Base-by-base conservation (phyloP, 2,888 invertebrate genomes). In the Zaprionus obscuricornis region DNA sequence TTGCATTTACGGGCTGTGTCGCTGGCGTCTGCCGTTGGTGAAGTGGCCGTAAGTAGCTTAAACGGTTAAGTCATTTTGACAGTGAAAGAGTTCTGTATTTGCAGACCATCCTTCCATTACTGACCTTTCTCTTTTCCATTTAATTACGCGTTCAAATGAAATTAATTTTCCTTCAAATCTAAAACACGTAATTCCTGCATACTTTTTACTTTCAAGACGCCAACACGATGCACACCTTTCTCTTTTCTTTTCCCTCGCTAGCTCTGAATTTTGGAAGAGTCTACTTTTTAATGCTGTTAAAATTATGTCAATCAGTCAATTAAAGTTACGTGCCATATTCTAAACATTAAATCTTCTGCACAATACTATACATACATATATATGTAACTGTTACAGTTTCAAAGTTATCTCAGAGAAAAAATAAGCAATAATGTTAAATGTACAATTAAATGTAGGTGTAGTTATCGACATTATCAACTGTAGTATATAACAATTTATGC, bases 131-230 rank as follows among this genome's bases (percentile, higher is more conserved):
- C 66, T 56, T 51, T 62, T 67, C 64, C 50, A 77, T 74, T 77
- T 77, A 82, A 77, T 85, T 84, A 74, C 82, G 74, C 78, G 72
- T 74, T 74, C 65, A 82, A 77, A 81, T 74, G 68, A 85, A 79
- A 79, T 79, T 79, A 85, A 77, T 84, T 85, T 71, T 58, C 58
- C 49, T 62, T 56, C 17, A 65, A 72, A 67, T 64, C 56, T 60
- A 42, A 63, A 58, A 68, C 60, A 60, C 75, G 65, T 74, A 78
- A 74, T 76, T 78, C 63, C 55, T 29, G 45, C 49, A 57, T 43
- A 63, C 42, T 51, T 66, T 45, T 45, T 66, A 60, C 54, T 63
- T 68, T 64, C 36, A 43, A 24, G 47, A 50, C 20, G 11, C 20
- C 20, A 33, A 34, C 33, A 49, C 33, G 13, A 22, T 33, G 46